phyloP scores from a whole-genome alignment of 2,113 vertebrate genomes.

The Pyxicephalus adspersus region DNA sequence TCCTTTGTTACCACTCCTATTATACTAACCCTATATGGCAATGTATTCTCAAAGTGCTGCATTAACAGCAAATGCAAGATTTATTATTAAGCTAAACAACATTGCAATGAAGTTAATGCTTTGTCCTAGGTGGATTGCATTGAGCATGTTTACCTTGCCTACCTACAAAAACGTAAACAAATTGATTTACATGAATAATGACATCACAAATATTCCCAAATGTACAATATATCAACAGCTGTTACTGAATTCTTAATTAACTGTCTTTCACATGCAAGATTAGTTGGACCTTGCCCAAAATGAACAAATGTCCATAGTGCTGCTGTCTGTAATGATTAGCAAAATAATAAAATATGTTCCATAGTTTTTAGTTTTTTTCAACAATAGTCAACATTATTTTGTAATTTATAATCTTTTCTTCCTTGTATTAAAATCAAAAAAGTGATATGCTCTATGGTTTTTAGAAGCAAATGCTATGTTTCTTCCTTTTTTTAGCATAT shows the following conservation, averaged over 20 bases:
- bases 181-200: conserved; percentile 41
- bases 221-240: conserved; percentile 38
- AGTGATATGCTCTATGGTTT: no score
- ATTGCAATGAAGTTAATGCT: background rate
- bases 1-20: no score
- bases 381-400: no score
- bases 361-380: background rate
- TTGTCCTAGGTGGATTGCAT: background rate
- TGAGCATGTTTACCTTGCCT: conserved; percentile 8
- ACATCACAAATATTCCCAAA: conserved; percentile 50
- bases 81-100: no score
- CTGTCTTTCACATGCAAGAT: conserved; percentile 40
- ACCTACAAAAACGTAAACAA: background rate
- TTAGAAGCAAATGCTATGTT: no score
- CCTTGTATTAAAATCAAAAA: no score
- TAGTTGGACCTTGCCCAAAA: conserved; percentile 39
- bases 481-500: no score
- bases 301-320: conserved; percentile 37
- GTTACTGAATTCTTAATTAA: conserved; percentile 45
- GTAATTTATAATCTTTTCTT: no score
- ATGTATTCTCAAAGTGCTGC: background rate
- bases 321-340: conserved; percentile 17
- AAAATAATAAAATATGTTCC: conserved; percentile 40
- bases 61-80: background rate
- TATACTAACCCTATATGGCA: background rate